Conservation (phyloP, 2,888 invertebrate species). For the Uloborus plumipes region DNA sequence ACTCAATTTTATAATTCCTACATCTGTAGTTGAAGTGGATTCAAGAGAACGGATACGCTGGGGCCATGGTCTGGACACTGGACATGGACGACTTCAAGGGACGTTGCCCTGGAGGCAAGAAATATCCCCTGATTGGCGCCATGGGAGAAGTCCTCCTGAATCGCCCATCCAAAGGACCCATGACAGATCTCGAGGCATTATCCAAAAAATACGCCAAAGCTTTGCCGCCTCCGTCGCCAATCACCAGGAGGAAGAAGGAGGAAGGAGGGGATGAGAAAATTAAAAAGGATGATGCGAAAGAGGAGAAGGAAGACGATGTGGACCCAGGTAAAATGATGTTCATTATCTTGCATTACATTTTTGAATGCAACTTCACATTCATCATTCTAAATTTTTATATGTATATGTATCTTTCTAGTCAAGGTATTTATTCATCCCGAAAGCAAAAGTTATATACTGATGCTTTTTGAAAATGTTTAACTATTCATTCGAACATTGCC, state of each 20-base stretch:
- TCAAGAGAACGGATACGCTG: slow-evolving; percentile 87
- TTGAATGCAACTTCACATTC: too few species aligned
- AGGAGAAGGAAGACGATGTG: not conserved
- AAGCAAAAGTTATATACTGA: too few species aligned
- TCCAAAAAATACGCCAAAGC: slow-evolving; percentile 56
- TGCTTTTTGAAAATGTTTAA: too few species aligned
- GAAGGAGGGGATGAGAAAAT: not conserved
- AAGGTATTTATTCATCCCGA: too few species aligned
- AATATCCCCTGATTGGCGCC: slow-evolving; percentile 89
- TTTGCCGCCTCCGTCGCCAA: slow-evolving; percentile 36
- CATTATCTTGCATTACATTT: too few species aligned
- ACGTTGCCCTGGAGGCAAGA: slow-evolving; percentile 81
- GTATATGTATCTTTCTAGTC: too few species aligned
- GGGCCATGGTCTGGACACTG: slow-evolving; percentile 96
- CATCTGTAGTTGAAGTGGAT: slow-evolving; percentile 83
- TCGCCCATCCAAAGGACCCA: slow-evolving; percentile 75
- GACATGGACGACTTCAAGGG: slow-evolving; percentile 85
- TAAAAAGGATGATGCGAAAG: slow-evolving; percentile 10
- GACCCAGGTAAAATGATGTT: slow-evolving; percentile 26
- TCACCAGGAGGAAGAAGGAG: not conserved
- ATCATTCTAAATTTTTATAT: too few species aligned
- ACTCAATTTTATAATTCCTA: too few species aligned
- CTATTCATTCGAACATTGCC: too few species aligned
- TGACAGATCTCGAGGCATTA: slow-evolving; percentile 57
- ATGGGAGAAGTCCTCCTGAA: slow-evolving; percentile 92